Percentiles rank a stretch among this genome's conserved stretches.
Conservation (phyloP, 2,797 vertebrate genomes). For the Chaetodon trifasciatus region DNA sequence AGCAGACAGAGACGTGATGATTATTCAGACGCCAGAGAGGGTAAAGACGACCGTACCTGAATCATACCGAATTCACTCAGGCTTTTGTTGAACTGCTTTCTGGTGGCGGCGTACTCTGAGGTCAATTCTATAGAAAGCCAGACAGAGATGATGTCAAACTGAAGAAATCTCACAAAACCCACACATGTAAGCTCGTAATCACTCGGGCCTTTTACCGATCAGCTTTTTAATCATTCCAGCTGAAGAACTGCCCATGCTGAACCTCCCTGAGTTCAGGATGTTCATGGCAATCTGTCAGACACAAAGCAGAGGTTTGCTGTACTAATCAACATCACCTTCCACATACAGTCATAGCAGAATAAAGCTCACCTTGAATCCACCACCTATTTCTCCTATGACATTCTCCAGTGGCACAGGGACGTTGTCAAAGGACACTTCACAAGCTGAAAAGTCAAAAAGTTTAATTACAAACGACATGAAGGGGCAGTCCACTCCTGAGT, state of each 20-base stretch:
- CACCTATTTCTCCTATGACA: slow-evolving; percentile 94
- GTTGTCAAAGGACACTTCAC: slow-evolving; percentile 94
- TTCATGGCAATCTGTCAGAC: slow-evolving; percentile 92
- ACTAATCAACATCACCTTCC: background rate
- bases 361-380: slow-evolving; percentile 92
- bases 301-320: background rate
- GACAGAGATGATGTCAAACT: background rate
- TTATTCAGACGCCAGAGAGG: background rate
- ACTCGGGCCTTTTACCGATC: slow-evolving; percentile 85
- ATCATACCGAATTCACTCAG: slow-evolving; percentile 95
- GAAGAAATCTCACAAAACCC: background rate
- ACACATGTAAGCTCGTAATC: background rate
- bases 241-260: slow-evolving; percentile 94
- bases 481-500: accelerated
- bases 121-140: slow-evolving; percentile 84
- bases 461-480: background rate
- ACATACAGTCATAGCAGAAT: background rate
- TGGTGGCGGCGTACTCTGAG: slow-evolving; percentile 91
- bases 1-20: background rate
- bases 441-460: slow-evolving; percentile 82
- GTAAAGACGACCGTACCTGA: slow-evolving; percentile 85
- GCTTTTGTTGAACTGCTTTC: slow-evolving; percentile 93
- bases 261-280: slow-evolving; percentile 94
- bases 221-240: slow-evolving; percentile 95
- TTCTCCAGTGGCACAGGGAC: slow-evolving; percentile 95